These are phyloP conservation scores for Mesitornis unicolor DNA, from an alignment of 2,113 vertebrate genomes.

Conservation along the genomic window DNA sequence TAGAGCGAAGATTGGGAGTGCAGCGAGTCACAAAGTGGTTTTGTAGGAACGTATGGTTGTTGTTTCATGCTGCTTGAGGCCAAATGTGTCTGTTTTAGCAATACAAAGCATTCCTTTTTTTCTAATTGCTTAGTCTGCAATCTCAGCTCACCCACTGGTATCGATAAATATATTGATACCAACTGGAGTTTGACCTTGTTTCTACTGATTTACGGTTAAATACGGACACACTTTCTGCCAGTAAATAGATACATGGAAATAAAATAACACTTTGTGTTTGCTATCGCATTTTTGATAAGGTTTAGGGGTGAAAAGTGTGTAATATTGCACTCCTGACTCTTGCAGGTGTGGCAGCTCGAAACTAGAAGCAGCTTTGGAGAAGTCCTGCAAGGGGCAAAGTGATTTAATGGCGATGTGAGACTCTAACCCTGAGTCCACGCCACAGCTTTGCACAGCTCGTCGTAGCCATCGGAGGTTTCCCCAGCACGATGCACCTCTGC, in stretches of 20 bases:
- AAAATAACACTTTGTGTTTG: neutral
- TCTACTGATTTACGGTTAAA: neutral
- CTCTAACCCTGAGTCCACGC: neutral
- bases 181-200: neutral
- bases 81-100: neutral
- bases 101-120: neutral
- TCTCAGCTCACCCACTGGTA: neutral
- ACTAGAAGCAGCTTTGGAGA: neutral
- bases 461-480: neutral
- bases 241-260: neutral
- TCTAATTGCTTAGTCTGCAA: neutral
- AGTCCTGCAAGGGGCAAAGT: neutral
- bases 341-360: neutral
- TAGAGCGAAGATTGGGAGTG: neutral
- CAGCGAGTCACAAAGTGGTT: neutral
- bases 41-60: neutral
- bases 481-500: neutral
- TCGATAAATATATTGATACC: neutral
- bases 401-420: neutral
- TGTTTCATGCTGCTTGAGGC: neutral
- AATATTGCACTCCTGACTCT: rapidly evolving
- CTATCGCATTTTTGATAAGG: neutral
- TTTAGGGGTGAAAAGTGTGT: neutral
- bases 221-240: neutral
- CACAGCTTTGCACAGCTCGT: neutral